Conservation (phyloP, 2,888 invertebrate species). For the Tenthredo amoena region DNA sequence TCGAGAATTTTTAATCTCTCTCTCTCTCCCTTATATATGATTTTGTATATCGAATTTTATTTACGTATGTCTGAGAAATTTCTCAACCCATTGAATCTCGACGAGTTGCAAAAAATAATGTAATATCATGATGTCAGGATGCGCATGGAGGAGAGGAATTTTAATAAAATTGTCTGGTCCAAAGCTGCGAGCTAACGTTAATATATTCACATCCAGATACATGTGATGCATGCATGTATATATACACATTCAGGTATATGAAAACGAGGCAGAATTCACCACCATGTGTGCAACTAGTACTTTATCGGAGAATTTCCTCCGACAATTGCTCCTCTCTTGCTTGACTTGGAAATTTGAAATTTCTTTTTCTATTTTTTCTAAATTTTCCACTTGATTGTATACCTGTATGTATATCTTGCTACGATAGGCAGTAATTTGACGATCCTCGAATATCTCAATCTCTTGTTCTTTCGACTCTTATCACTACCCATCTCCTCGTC, state of each 20-base stretch:
- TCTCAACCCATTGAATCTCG: constrained; percentile 11
- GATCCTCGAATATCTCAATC: not conserved
- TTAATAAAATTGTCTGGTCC: constrained; percentile 28
- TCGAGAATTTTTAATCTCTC: not conserved
- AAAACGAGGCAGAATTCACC: not conserved
- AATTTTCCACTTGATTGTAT: not conserved
- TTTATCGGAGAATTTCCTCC: constrained; percentile 14
- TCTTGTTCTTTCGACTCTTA: not conserved
- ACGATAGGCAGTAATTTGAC: constrained; percentile 11
- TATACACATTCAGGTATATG: not conserved
- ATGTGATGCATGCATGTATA: not conserved
- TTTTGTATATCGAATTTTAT: not conserved
- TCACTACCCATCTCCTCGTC: not conserved
- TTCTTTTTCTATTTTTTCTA: not conserved
- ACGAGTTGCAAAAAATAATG: not conserved
- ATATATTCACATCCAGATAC: not conserved
- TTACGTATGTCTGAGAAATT: not conserved
- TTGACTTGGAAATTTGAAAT: constrained; percentile 13
- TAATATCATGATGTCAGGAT: constrained; percentile 10
- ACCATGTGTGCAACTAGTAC: not conserved
- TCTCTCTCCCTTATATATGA: not conserved
- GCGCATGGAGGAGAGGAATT: constrained; percentile 14
- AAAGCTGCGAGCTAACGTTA: constrained; percentile 9
- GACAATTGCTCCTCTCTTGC: not conserved
- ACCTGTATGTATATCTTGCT: not conserved